Evolutionary conservation across 2,888 invertebrate genomes (phyloP).

Genomic region (Synergus itoensis): DNA sequence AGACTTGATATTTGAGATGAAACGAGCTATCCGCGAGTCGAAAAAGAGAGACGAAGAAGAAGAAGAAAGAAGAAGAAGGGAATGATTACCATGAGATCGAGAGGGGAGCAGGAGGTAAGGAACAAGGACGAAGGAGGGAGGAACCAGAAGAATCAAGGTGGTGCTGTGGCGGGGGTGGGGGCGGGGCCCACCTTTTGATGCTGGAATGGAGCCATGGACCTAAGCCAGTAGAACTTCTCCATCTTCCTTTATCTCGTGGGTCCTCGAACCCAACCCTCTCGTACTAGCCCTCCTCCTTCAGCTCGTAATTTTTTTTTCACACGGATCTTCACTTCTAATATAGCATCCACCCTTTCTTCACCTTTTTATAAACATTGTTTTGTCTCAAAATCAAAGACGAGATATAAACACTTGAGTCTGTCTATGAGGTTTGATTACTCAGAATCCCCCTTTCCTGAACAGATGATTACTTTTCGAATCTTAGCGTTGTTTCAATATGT

Average conservation of each 20-base stretch:
- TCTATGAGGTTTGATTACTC: background rate
- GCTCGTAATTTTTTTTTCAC: slow-evolving; percentile 58
- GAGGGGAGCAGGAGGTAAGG: slow-evolving; percentile 62
- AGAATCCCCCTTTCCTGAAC: background rate
- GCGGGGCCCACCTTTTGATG: slow-evolving; percentile 73
- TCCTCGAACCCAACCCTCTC: slow-evolving; percentile 71
- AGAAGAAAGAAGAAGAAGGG: slow-evolving; percentile 47
- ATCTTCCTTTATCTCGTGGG: slow-evolving; percentile 71
- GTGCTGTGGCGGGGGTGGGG: slow-evolving; percentile 74
- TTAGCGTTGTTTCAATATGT: background rate
- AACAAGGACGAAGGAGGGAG: slow-evolving; percentile 61
- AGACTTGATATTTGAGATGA: slow-evolving; percentile 45
- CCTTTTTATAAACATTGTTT: slow-evolving; percentile 29
- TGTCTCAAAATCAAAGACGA: background rate
- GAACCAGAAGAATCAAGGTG: slow-evolving; percentile 65
- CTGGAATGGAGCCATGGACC: slow-evolving; percentile 69
- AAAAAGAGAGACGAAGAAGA: slow-evolving; percentile 59
- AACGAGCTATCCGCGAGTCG: slow-evolving; percentile 45
- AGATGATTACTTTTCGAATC: background rate
- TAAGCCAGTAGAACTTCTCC: slow-evolving; percentile 68
- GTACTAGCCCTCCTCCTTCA: slow-evolving; percentile 67
- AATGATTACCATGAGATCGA: slow-evolving; percentile 54
- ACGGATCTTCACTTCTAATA: slow-evolving; percentile 44
- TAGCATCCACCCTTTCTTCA: slow-evolving; percentile 42
- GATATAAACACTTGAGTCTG: background rate